A percentile compares a stretch with the other conserved stretches of the same genome.
Conservation (phyloP, 2,888 invertebrate species). For the Noctua comes region DNA sequence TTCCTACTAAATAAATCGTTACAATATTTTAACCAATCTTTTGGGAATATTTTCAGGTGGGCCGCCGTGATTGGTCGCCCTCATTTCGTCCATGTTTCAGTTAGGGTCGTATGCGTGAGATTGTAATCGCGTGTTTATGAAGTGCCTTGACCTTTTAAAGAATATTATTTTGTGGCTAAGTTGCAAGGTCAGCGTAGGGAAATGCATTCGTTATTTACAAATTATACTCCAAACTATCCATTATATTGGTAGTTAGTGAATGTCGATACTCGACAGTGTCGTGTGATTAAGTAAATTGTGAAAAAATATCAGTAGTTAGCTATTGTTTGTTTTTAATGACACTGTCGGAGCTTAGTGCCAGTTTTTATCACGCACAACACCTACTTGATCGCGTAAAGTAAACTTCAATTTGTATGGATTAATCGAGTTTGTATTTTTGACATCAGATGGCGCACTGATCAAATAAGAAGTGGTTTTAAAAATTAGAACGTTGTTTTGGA, state of each 20-base stretch:
- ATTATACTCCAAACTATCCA: constrained; percentile 1
- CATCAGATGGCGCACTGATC: neutral
- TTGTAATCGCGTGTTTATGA: constrained; percentile 39
- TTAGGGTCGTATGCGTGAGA: constrained; percentile 45
- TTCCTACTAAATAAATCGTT: constrained; percentile 1
- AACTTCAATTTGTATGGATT: neutral
- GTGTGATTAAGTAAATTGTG: constrained; percentile 16
- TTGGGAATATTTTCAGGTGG: neutral
- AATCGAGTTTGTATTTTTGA: neutral
- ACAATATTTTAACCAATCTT: constrained; percentile 1
- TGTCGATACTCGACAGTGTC: constrained; percentile 21
- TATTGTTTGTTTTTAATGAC: constrained; percentile 18
- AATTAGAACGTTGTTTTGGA: neutral
- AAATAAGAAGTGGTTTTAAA: neutral
- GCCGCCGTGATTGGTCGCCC: constrained; percentile 20
- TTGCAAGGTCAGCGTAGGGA: constrained; percentile 32
- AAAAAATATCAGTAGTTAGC: neutral
- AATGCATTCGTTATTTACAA: constrained; percentile 46
- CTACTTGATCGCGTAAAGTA: neutral
- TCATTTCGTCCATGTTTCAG: constrained; percentile 19
- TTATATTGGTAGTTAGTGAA: constrained; percentile 2
- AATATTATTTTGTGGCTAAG: constrained; percentile 17
- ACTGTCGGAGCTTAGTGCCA: neutral
- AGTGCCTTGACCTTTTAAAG: constrained; percentile 41
- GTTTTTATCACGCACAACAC: neutral